phyloP scores from a whole-genome alignment of 2,888 invertebrate genomes.

The Volucella inflata region DNA sequence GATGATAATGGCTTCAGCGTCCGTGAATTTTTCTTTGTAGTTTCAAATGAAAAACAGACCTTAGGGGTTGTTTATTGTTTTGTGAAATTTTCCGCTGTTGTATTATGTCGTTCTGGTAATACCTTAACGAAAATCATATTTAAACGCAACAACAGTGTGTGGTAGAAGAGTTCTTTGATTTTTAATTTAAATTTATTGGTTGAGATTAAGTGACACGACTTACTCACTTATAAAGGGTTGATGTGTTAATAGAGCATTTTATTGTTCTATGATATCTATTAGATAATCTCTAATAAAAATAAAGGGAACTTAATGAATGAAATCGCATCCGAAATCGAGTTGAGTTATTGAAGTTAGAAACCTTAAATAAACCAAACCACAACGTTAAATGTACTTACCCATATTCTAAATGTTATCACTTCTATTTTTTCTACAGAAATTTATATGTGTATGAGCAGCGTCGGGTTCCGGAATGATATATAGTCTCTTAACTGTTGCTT shows the following conservation, averaged over 20 bases:
- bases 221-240: constrained; percentile 32
- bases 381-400: too few species aligned
- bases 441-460: too few species aligned
- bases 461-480: too few species aligned
- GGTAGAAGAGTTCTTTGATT: constrained; percentile 57
- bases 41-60: constrained; percentile 35
- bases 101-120: constrained; percentile 4
- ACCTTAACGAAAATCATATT: constrained; percentile 48
- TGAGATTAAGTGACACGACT: constrained; percentile 40
- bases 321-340: constrained; percentile 11
- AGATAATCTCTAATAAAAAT: background rate
- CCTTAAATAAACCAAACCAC: too few species aligned
- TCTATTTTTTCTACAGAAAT: too few species aligned
- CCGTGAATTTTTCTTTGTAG: constrained; percentile 35
- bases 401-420: too few species aligned
- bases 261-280: constrained; percentile 58
- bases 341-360: too few species aligned
- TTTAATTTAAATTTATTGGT: constrained; percentile 67
- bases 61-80: constrained; percentile 57
- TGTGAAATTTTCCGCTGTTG: constrained; percentile 8
- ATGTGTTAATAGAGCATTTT: constrained; percentile 59
- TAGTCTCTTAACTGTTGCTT: too few species aligned
- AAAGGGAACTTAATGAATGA: constrained; percentile 14
- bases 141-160: constrained; percentile 53
- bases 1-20: constrained; percentile 35